phyloP scores from a whole-genome alignment of 2,797 vertebrate genomes.

The Prionace glauca region DNA sequence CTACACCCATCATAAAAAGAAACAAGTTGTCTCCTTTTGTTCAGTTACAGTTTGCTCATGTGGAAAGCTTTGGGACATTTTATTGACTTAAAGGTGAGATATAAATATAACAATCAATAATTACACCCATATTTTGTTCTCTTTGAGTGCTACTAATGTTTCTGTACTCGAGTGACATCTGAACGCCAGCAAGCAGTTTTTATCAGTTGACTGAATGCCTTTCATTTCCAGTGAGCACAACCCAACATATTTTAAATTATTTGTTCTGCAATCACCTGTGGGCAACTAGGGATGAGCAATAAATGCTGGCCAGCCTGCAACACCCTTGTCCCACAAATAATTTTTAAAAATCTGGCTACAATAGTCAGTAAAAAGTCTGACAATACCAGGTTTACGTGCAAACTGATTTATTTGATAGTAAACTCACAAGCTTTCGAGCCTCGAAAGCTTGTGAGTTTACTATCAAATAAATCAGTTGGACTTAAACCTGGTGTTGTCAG shows the following conservation, averaged over 20 bases:
- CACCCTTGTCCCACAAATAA: too few relatives aligned
- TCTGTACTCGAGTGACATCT: background rate
- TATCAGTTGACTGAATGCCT: background rate
- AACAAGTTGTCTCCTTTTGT: background rate
- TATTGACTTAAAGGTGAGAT: background rate
- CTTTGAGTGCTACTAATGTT: background rate
- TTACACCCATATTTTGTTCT: background rate
- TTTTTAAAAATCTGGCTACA: too few relatives aligned
- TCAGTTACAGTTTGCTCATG: background rate
- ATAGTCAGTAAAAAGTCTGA: too few relatives aligned
- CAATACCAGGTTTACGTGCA: too few relatives aligned
- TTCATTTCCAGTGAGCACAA: background rate
- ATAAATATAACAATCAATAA: background rate
- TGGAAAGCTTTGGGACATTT: background rate
- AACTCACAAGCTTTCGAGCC: too few relatives aligned
- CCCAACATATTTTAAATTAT: background rate
- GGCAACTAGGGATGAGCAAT: too few relatives aligned
- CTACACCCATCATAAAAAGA: background rate
- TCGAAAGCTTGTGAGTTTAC: too few relatives aligned
- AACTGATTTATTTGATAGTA: too few relatives aligned
- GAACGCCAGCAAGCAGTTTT: background rate
- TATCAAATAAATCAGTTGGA: too few relatives aligned
- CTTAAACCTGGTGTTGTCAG: too few relatives aligned
- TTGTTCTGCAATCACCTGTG: background rate
- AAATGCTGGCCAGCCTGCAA: too few relatives aligned